Percentiles rank a stretch among this genome's conserved stretches.
Conservation (phyloP, 2,113 vertebrate species). For the Alectura lathami region DNA sequence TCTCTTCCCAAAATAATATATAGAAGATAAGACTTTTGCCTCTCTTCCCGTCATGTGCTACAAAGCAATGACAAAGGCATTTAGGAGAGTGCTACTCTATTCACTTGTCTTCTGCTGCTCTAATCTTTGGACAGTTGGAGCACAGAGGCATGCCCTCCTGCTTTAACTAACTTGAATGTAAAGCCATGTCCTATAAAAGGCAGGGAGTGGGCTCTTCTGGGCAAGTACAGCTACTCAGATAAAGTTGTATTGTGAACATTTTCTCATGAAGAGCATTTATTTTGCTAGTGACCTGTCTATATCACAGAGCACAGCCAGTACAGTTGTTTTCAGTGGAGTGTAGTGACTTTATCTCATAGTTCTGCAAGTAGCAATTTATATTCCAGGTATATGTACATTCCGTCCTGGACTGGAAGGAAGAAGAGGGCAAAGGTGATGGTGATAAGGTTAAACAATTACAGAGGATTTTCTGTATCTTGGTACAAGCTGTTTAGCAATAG, state of each 20-base stretch:
- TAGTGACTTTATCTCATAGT: background rate
- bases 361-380: background rate
- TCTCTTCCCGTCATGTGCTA: background rate
- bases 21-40: background rate
- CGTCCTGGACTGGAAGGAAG: background rate
- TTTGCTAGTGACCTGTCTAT: background rate
- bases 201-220: background rate
- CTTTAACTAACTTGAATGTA: background rate
- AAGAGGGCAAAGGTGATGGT: background rate
- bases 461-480: background rate
- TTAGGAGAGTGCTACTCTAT: background rate
- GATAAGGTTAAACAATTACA: background rate
- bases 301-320: background rate
- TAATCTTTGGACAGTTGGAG: background rate
- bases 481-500: background rate
- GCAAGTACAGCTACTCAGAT: background rate
- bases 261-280: background rate
- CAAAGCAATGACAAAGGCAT: background rate
- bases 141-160: background rate
- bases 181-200: background rate
- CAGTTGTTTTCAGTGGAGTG: background rate
- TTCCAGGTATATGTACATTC: background rate
- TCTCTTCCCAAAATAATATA: background rate
- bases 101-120: rapidly evolving
- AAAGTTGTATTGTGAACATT: background rate